Percentiles rank a stretch among this genome's conserved stretches.
Conservation (phyloP, 92 coral and sea anemone genomes). For the Anthopleura xanthogrammica region DNA sequence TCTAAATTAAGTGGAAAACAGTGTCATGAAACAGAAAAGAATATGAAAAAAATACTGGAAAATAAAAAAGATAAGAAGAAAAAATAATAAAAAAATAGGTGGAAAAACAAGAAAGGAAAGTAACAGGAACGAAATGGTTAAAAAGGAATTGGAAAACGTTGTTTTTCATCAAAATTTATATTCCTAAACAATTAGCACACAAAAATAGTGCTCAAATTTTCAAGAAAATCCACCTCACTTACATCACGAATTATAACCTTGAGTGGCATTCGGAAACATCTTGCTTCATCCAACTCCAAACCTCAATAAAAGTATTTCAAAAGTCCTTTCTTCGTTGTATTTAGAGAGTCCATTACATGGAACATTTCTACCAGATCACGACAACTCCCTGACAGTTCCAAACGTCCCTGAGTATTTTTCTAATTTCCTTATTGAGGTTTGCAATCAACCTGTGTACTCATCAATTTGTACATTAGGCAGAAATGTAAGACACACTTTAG, state of each 20-base stretch:
- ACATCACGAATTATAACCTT: background rate
- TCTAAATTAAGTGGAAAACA: no score
- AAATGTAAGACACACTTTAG: background rate
- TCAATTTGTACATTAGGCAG: background rate
- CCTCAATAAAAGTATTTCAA: background rate
- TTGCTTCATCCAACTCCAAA: background rate
- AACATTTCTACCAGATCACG: background rate
- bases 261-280: background rate
- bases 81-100: background rate
- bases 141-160: background rate
- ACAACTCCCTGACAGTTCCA: background rate
- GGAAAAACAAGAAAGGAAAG: background rate
- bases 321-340: background rate
- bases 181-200: background rate
- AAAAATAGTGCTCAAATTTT: background rate
- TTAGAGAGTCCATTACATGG: background rate
- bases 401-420: background rate
- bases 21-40: no score
- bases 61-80: background rate
- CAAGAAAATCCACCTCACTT: background rate
- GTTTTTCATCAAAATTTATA: background rate
- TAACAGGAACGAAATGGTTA: background rate
- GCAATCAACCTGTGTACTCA: slow-evolving; percentile 2
- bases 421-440: slow-evolving; percentile 6
- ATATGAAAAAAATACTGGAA: background rate